phyloP scores from a whole-genome alignment of 2,113 vertebrate genomes.

The Varanus komodoensis region DNA sequence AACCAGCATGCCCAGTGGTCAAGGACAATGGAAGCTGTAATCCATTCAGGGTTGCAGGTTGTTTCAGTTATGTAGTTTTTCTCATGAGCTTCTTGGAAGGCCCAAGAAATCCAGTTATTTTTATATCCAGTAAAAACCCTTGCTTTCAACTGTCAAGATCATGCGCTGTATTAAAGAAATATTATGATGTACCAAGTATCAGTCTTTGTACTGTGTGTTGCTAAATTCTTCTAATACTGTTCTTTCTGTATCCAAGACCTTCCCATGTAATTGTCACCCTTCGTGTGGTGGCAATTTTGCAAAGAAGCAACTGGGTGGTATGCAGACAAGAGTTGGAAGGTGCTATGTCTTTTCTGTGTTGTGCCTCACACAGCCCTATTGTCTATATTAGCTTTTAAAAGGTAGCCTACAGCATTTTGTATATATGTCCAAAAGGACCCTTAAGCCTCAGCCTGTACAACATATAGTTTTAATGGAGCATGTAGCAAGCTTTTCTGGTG shows the following conservation, averaged over 20 bases:
- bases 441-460: neutral
- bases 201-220: neutral
- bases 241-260: neutral
- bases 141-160: neutral
- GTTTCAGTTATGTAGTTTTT: neutral
- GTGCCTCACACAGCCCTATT: neutral
- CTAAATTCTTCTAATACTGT: neutral
- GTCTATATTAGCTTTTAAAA: neutral
- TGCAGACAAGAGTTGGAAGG: neutral
- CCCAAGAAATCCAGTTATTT: neutral
- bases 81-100: neutral
- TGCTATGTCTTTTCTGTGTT: neutral
- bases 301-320: neutral
- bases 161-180: neutral
- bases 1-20: neutral
- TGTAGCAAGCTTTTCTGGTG: neutral
- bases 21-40: too few relatives aligned
- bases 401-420: neutral
- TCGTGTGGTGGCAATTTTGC: neutral
- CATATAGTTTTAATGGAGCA: neutral
- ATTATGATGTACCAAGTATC: neutral
- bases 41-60: neutral
- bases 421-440: neutral
- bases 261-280: neutral
- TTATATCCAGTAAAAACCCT: neutral